These are phyloP conservation scores for Calameuta filiformis DNA, from an alignment of 2,888 invertebrate genomes.

Conservation along the genomic window DNA sequence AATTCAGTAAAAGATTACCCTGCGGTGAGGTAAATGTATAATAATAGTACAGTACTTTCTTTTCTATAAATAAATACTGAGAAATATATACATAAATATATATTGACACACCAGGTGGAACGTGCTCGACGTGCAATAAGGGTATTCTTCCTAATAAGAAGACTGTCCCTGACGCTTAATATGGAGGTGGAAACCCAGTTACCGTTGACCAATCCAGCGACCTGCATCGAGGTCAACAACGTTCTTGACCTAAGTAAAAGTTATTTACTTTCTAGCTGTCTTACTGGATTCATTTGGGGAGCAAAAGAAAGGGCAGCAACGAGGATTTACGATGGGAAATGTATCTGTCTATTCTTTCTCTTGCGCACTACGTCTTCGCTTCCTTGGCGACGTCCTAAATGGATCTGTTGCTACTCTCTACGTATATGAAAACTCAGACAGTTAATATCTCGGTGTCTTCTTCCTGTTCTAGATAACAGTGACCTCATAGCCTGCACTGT, in stretches of 20 bases:
- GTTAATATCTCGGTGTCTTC: not conserved
- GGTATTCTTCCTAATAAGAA: slow-evolving; percentile 89
- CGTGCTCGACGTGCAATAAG: slow-evolving; percentile 89
- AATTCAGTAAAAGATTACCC: slow-evolving; percentile 92
- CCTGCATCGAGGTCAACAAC: slow-evolving; percentile 92
- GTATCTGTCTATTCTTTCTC: not conserved
- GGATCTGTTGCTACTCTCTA: not conserved
- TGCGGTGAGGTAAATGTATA: slow-evolving; percentile 88
- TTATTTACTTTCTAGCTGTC: slow-evolving; percentile 33
- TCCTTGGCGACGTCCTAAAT: not conserved
- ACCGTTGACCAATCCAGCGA: slow-evolving; percentile 88
- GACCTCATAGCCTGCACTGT: slow-evolving; percentile 97
- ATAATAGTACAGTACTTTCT: not conserved
- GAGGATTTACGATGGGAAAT: not conserved
- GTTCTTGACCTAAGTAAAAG: slow-evolving; percentile 91
- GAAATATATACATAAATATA: not conserved
- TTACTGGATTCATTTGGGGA: slow-evolving; percentile 3
- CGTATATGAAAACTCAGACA: not conserved
- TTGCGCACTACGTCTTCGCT: not conserved
- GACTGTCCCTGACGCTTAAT: slow-evolving; percentile 81
- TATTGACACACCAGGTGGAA: slow-evolving; percentile 75
- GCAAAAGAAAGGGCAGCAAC: not conserved
- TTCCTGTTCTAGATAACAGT: slow-evolving; percentile 84
- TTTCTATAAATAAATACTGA: not conserved
- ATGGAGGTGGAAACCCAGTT: slow-evolving; percentile 87